phyloP scores from a whole-genome alignment of 2,797 vertebrate species.

The Notolepis coatsorum region DNA sequence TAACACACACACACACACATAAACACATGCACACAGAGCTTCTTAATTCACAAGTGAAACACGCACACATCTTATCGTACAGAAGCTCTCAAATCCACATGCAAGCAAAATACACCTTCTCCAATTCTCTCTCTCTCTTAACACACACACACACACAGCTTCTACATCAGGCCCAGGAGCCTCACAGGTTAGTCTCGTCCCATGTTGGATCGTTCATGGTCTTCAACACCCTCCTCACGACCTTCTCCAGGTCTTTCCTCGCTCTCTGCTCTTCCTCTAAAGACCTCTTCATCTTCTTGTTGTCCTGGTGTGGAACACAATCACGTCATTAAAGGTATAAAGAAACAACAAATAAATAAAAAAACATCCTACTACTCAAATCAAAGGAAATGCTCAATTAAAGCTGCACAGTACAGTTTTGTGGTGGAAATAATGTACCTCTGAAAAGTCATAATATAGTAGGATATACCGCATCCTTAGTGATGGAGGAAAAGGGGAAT shows the following conservation, averaged over 20 bases:
- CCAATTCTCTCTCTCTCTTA: too few species aligned
- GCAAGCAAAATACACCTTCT: background rate
- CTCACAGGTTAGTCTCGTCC: slow-evolving; percentile 98
- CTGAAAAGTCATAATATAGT: too few species aligned
- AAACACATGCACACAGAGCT: slow-evolving; percentile 5
- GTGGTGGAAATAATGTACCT: too few species aligned
- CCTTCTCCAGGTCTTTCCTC: slow-evolving; percentile 94
- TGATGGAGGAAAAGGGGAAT: too few species aligned
- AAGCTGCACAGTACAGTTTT: too few species aligned
- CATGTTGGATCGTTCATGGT: slow-evolving; percentile 96
- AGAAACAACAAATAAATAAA: background rate
- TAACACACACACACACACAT: slow-evolving; percentile 22
- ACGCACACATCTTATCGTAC: slow-evolving; percentile 38
- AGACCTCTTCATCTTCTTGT: slow-evolving; percentile 97
- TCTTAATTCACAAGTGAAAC: slow-evolving; percentile 8
- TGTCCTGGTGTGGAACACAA: slow-evolving; percentile 83
- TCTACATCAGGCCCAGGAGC: slow-evolving; percentile 14
- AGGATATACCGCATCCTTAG: too few species aligned
- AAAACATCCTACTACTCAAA: background rate
- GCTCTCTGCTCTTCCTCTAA: slow-evolving; percentile 97
- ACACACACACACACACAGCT: slow-evolving; percentile 16
- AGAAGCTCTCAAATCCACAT: slow-evolving; percentile 9
- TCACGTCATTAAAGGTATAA: background rate
- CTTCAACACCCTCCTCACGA: slow-evolving; percentile 94
- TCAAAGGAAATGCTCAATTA: too few species aligned